Conservation (phyloP, 2,888 invertebrate species). For the Neoascia interrupta region DNA sequence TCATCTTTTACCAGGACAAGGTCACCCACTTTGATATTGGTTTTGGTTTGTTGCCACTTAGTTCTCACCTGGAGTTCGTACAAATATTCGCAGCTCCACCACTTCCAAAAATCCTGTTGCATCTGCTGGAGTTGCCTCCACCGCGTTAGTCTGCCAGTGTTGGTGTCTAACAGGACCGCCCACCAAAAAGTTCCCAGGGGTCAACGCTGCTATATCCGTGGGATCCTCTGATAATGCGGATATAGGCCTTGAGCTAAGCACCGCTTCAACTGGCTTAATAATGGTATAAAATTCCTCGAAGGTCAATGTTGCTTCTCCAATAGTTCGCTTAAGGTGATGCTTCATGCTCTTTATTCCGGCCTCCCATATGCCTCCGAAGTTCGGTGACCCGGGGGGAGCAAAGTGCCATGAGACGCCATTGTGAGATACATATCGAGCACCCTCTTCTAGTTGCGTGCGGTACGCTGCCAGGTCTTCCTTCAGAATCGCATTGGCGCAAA, state of each 20-base stretch:
- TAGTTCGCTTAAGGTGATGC: neutral
- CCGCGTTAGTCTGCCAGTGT: neutral
- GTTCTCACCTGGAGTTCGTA: slow-evolving; percentile 17
- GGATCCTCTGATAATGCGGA: neutral
- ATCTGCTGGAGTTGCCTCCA: neutral
- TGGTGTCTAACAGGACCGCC: neutral
- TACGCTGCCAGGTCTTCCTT: neutral
- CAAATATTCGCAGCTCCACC: neutral
- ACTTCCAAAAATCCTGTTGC: neutral
- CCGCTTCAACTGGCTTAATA: neutral
- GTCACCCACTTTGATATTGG: slow-evolving; percentile 17
- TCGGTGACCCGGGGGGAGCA: neutral
- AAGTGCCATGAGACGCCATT: neutral
- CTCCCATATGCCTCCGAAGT: slow-evolving; percentile 9
- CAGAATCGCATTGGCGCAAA: neutral
- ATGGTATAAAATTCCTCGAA: neutral
- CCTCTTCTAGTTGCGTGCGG: neutral
- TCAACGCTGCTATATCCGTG: neutral
- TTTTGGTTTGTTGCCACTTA: slow-evolving; percentile 22
- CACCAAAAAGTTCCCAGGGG: neutral
- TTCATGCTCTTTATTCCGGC: slow-evolving; percentile 3
- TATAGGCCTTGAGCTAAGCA: neutral
- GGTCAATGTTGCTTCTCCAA: neutral
- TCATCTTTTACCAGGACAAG: slow-evolving; percentile 35
- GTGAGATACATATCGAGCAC: neutral